phyloP scores from a whole-genome alignment of 2,888 invertebrate species.

The Lamellibrachia satsuma region DNA sequence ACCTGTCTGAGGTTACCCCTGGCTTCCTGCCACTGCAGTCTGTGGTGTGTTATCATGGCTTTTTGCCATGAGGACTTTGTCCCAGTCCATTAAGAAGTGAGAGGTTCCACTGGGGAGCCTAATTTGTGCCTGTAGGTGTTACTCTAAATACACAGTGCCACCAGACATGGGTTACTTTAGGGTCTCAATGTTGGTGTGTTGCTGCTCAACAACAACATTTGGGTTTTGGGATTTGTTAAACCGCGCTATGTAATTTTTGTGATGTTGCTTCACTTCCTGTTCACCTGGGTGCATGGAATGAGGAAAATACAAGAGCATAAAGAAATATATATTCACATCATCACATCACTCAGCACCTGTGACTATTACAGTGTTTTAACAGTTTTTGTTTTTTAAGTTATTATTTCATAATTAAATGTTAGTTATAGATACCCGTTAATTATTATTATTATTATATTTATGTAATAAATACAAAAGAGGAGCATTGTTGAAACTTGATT shows the following conservation, averaged over 20 bases:
- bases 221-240: not conserved
- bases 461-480: not conserved
- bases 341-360: no score
- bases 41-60: not conserved
- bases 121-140: not conserved
- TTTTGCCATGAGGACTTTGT: slow-evolving; percentile 5
- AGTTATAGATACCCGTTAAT: not conserved
- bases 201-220: not conserved
- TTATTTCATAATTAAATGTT: not conserved
- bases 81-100: not conserved
- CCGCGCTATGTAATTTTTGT: not conserved
- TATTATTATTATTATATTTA: not conserved
- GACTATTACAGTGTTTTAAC: no score
- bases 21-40: not conserved
- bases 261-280: not conserved
- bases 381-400: no score
- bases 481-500: no score
- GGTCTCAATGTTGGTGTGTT: no score
- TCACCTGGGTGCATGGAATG: not conserved
- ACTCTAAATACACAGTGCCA: not conserved
- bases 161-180: not conserved
- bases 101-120: not conserved
- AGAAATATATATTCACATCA: not conserved
- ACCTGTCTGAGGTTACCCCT: not conserved
- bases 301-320: not conserved